Evolutionary conservation across 2,888 invertebrate genomes (phyloP).

Genomic region (Sphaerophoria rueppellii): DNA sequence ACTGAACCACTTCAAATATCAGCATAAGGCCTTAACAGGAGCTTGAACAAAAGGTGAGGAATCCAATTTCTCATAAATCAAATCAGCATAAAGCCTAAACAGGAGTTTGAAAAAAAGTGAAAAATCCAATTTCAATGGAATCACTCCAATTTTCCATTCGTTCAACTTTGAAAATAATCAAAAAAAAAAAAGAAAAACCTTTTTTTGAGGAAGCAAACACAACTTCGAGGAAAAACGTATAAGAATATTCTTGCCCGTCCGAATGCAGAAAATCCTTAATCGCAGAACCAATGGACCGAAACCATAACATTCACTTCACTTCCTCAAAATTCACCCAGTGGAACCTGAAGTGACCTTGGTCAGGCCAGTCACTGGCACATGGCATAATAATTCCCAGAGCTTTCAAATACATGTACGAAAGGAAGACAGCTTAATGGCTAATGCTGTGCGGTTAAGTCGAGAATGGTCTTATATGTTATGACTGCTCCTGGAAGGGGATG

Average conservation of each 20-base stretch:
- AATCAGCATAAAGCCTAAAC: too few relatives aligned
- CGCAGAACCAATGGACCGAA: slow-evolving; percentile 50
- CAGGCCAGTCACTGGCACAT: slow-evolving; percentile 67
- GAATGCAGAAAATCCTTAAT: slow-evolving; percentile 28
- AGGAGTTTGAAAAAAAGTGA: too few relatives aligned
- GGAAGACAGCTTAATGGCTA: slow-evolving; percentile 71
- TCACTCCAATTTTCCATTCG: too few relatives aligned
- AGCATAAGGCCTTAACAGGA: too few relatives aligned
- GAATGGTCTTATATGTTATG: slow-evolving; percentile 72
- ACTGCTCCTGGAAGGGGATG: slow-evolving; percentile 52
- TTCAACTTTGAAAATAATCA: not conserved
- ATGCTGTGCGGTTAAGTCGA: slow-evolving; percentile 71
- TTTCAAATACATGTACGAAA: slow-evolving; percentile 64
- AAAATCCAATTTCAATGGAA: too few relatives aligned
- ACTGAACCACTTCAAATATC: too few relatives aligned
- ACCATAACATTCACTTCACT: slow-evolving; percentile 60
- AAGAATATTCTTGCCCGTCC: not conserved
- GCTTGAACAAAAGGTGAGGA: too few relatives aligned
- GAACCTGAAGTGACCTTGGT: slow-evolving; percentile 68
- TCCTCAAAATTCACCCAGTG: slow-evolving; percentile 54
- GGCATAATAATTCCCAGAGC: slow-evolving; percentile 69
- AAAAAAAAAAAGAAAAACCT: not conserved
- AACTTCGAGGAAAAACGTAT: not conserved
- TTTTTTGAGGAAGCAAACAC: not conserved
- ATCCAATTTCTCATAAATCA: too few relatives aligned